Evolutionary conservation across 1,140 invertebrate genomes (phyloP).

Genomic region (Oreohelix idahoensis): DNA sequence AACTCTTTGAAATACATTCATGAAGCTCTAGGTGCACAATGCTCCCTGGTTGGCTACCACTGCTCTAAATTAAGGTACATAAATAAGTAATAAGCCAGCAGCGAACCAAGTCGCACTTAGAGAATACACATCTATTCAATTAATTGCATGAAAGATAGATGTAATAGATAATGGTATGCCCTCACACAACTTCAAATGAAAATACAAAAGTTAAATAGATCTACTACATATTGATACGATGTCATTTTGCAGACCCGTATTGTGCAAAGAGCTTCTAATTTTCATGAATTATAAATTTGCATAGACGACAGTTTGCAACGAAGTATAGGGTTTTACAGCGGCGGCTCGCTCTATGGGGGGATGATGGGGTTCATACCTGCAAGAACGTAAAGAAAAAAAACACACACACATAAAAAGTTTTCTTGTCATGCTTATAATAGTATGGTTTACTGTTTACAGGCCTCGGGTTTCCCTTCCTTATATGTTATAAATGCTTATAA

Average conservation of each 20-base stretch:
- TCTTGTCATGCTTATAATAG: too few species aligned
- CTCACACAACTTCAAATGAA: background rate
- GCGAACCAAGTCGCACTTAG: background rate
- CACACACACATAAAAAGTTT: too few species aligned
- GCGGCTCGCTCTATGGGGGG: too few species aligned
- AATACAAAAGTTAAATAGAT: background rate
- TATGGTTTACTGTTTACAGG: too few species aligned
- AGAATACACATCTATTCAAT: background rate
- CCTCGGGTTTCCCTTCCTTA: too few species aligned
- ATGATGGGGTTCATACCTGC: too few species aligned
- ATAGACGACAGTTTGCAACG: background rate
- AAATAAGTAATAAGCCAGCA: background rate
- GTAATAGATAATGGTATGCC: background rate
- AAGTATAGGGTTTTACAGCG: too few species aligned
- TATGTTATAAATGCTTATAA: too few species aligned
- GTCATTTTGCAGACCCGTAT: background rate
- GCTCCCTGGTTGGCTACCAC: too few species aligned
- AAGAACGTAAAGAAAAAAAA: too few species aligned
- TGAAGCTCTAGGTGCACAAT: too few species aligned
- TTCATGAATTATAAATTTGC: background rate
- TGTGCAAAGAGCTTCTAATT: background rate
- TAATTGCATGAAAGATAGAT: conserved; percentile 14
- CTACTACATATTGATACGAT: background rate
- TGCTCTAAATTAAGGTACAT: background rate
- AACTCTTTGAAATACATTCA: too few species aligned